These are phyloP conservation scores for Prolemur simus DNA, from an alignment of 2,113 vertebrate genomes.

Conservation along the genomic window DNA sequence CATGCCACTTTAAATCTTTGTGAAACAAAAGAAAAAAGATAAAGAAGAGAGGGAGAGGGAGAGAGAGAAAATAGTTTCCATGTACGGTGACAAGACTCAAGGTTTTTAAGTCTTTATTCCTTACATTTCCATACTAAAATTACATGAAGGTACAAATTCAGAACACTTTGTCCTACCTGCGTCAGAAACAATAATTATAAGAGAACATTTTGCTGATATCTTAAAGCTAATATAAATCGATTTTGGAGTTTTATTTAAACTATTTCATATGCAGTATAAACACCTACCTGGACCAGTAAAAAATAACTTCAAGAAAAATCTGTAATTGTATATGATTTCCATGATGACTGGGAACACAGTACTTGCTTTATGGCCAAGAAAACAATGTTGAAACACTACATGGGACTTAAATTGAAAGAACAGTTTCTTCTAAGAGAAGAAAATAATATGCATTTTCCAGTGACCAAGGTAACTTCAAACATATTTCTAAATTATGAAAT, in stretches of 20 bases:
- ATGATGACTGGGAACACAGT: background rate
- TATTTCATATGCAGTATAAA: slow-evolving; percentile 23
- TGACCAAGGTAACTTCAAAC: slow-evolving; percentile 39
- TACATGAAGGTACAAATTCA: background rate
- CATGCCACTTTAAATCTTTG: slow-evolving; percentile 3
- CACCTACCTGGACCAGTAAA: background rate
- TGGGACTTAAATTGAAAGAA: background rate
- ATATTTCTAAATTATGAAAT: slow-evolving; percentile 39
- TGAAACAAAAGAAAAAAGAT: background rate
- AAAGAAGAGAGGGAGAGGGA: background rate
- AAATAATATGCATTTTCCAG: slow-evolving; percentile 27
- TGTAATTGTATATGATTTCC: background rate
- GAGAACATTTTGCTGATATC: background rate
- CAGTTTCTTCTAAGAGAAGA: slow-evolving; percentile 45
- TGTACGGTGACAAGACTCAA: background rate
- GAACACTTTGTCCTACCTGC: background rate
- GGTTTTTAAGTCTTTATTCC: background rate
- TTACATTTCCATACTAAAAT: slow-evolving; percentile 22
- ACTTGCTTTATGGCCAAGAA: background rate
- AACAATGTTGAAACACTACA: background rate
- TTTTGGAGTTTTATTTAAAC: background rate
- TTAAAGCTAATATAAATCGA: slow-evolving; percentile 35
- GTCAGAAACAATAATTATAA: slow-evolving; percentile 28
- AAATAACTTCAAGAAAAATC: slow-evolving; percentile 38
- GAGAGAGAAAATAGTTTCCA: background rate